Percentiles rank a stretch among this genome's conserved stretches.
phyloP scores from a whole-genome alignment of 2,113 vertebrate species.

The Pheucticus melanocephalus region DNA sequence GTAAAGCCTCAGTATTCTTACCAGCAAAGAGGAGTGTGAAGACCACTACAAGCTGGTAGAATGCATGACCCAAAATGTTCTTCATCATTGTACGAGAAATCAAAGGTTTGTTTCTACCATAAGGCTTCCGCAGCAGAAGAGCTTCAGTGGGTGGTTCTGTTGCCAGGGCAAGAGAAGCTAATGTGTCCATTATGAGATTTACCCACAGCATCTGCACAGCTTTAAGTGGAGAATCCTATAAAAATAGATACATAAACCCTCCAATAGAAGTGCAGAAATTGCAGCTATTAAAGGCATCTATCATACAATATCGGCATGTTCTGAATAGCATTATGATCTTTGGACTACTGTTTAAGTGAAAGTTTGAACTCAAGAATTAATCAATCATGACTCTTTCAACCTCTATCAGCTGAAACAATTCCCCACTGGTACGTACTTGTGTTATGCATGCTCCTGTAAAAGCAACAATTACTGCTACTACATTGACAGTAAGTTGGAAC shows the following conservation, averaged over 20 bases:
- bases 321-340: background rate
- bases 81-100: conserved; percentile 99
- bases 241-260: conserved; percentile 57
- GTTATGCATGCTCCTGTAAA: conserved; percentile 99
- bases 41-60: conserved; percentile 93
- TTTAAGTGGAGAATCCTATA: conserved; percentile 95
- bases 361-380: background rate
- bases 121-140: conserved; percentile 92
- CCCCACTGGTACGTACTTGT: conserved; percentile 81
- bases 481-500: conserved; percentile 97
- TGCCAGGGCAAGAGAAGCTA: conserved; percentile 95
- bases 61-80: conserved; percentile 95
- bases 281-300: background rate
- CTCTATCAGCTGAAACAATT: background rate
- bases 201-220: conserved; percentile 99
- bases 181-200: conserved; percentile 99
- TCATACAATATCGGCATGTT: background rate
- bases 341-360: background rate
- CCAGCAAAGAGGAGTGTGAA: conserved; percentile 95
- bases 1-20: conserved; percentile 68
- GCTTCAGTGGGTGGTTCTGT: conserved; percentile 97
- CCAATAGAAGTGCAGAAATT: background rate
- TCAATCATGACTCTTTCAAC: background rate
- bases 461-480: conserved; percentile 98
- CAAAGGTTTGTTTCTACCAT: conserved; percentile 97